A percentile compares a stretch with the other conserved stretches of the same genome.
Conservation (phyloP, 2,113 vertebrate species). For the Apodemus speciosus region DNA sequence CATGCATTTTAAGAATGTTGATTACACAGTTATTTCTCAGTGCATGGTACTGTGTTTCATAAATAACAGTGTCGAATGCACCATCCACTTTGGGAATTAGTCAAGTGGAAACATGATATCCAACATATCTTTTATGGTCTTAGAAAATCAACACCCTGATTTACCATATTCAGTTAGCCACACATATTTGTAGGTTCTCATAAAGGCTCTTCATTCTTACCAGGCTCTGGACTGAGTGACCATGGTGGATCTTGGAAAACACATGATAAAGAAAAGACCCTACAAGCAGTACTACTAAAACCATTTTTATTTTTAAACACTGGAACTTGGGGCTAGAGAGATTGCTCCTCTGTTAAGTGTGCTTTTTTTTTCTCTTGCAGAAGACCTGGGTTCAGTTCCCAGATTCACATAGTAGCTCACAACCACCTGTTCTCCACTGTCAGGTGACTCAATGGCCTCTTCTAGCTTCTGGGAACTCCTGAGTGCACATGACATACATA, state of each 20-base stretch:
- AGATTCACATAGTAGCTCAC: neutral
- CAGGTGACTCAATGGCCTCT: neutral
- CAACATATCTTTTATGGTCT: neutral
- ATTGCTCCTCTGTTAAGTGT: neutral
- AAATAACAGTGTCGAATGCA: constrained; percentile 69
- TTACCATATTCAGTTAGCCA: neutral
- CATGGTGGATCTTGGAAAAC: neutral
- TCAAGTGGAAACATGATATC: constrained; percentile 52
- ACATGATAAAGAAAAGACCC: neutral
- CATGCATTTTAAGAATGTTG: constrained; percentile 60
- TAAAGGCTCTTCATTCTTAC: neutral
- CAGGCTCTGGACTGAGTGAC: neutral
- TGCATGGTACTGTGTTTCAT: constrained; percentile 45
- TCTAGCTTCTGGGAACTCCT: neutral
- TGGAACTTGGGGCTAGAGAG: neutral
- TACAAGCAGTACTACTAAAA: neutral
- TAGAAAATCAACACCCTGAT: constrained; percentile 5
- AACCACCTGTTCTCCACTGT: neutral
- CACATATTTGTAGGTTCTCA: neutral
- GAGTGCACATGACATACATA: too few species aligned
- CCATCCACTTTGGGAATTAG: constrained; percentile 39
- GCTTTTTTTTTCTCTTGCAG: neutral
- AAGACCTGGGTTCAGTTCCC: neutral
- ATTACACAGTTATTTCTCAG: constrained; percentile 58
- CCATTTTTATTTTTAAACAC: neutral